Conservation (phyloP, 2,888 invertebrate species). For the Trissolcus japonicus region DNA sequence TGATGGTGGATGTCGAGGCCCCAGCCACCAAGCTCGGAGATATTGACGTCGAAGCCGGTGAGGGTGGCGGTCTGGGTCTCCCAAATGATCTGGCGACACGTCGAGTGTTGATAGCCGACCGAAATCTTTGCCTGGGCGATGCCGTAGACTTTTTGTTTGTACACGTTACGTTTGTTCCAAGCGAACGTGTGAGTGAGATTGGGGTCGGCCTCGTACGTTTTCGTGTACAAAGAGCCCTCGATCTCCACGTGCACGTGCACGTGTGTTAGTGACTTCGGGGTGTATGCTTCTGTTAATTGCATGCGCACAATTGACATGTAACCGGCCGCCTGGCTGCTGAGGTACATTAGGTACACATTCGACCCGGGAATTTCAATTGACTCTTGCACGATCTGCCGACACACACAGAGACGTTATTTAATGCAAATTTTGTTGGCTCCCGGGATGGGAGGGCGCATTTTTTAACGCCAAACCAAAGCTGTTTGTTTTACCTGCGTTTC, state of each 20-base stretch:
- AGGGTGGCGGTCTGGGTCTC: slow-evolving; percentile 95
- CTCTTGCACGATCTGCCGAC: slow-evolving; percentile 93
- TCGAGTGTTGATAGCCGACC: slow-evolving; percentile 88
- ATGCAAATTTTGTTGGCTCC: slow-evolving; percentile 42
- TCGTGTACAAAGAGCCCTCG: slow-evolving; percentile 93
- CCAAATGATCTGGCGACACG: slow-evolving; percentile 93
- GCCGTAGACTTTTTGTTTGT: slow-evolving; percentile 95
- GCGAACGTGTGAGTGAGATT: slow-evolving; percentile 96
- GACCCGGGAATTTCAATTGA: slow-evolving; percentile 96
- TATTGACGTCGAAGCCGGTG: slow-evolving; percentile 96
- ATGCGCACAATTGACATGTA: slow-evolving; percentile 95
- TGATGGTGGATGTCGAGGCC: slow-evolving; percentile 98
- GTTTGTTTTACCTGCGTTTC: slow-evolving; percentile 86
- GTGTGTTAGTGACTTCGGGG: slow-evolving; percentile 88
- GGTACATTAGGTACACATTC: slow-evolving; percentile 94
- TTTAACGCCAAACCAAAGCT: slow-evolving; percentile 1
- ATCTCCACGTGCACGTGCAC: slow-evolving; percentile 95
- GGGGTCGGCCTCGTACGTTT: slow-evolving; percentile 96
- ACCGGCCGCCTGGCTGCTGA: slow-evolving; percentile 95
- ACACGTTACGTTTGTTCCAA: slow-evolving; percentile 98
- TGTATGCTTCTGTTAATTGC: slow-evolving; percentile 87
- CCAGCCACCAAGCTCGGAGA: slow-evolving; percentile 98
- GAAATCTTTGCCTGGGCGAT: slow-evolving; percentile 91
- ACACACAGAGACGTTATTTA: slow-evolving; percentile 38
- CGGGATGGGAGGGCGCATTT: background rate